Conservation (phyloP, 1,140 invertebrate genomes). For the Neodiprion fabricii region DNA sequence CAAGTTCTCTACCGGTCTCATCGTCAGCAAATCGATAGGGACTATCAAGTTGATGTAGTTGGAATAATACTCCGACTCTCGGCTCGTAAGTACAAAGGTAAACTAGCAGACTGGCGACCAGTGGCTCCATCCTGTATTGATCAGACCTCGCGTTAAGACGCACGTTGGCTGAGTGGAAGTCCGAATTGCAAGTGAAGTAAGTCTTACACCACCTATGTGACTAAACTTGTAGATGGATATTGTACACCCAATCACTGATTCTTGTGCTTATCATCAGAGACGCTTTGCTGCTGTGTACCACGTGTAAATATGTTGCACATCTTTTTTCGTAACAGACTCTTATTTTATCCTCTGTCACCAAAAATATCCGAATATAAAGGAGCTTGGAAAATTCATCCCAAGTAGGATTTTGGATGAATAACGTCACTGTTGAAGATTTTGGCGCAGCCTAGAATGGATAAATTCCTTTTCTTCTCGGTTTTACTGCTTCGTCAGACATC, state of each 20-base stretch:
- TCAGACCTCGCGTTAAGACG: constrained; percentile 51
- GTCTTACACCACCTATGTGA: not conserved
- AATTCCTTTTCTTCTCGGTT: too few relatives aligned
- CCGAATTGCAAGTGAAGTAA: not conserved
- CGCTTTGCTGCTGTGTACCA: too few relatives aligned
- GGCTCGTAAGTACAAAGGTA: not conserved
- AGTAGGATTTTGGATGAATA: too few relatives aligned
- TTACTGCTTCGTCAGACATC: too few relatives aligned
- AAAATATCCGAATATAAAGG: not conserved
- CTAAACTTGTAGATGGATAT: too few relatives aligned
- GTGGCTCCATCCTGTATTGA: not conserved
- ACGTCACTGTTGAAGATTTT: too few relatives aligned
- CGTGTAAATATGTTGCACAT: too few relatives aligned
- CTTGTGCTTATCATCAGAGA: too few relatives aligned
- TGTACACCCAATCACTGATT: too few relatives aligned
- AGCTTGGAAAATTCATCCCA: not conserved
- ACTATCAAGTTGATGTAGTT: not conserved
- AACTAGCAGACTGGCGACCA: not conserved
- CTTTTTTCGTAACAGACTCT: too few relatives aligned
- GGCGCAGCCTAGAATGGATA: too few relatives aligned
- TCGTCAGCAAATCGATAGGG: not conserved
- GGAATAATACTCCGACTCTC: not conserved
- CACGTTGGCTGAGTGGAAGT: constrained; percentile 31
- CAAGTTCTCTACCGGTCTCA: too few relatives aligned
- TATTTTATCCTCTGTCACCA: not conserved